Evolutionary conservation across 2,797 vertebrate species (phyloP).

Genomic region (Acrossocheilus fasciatus): DNA sequence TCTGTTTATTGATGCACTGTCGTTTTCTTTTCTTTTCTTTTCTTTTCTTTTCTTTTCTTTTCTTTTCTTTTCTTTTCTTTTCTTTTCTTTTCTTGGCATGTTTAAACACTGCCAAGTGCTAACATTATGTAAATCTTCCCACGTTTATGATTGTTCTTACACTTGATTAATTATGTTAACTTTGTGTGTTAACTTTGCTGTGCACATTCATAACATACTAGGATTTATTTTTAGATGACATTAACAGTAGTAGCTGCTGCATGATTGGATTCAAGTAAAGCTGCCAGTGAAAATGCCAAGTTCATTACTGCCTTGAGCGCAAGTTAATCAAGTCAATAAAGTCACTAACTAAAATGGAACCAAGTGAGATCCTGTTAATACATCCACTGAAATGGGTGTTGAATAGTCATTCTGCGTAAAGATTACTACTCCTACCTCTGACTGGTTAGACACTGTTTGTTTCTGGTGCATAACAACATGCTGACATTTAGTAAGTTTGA

Average conservation of each 20-base stretch:
- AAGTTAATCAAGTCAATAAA: constrained; percentile 24
- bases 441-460: not conserved
- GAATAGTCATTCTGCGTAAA: not conserved
- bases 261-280: constrained; percentile 1
- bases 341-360: not conserved
- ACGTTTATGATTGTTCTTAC: not conserved
- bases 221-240: constrained; percentile 21
- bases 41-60: not conserved
- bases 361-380: constrained; percentile 2
- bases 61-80: not conserved
- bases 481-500: not conserved
- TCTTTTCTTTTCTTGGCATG: not conserved
- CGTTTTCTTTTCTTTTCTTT: not conserved
- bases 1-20: too few relatives aligned
- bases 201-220: not conserved
- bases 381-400: not conserved
- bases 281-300: constrained; percentile 25
- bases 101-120: not conserved
- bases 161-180: not conserved
- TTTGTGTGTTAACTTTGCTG: not conserved
- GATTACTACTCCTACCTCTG: not conserved
- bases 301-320: constrained; percentile 1
- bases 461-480: not conserved
- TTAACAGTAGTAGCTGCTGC: constrained; percentile 2
- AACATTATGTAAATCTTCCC: not conserved